Conservation (phyloP, 1,140 invertebrate genomes). For the Apis florea region DNA sequence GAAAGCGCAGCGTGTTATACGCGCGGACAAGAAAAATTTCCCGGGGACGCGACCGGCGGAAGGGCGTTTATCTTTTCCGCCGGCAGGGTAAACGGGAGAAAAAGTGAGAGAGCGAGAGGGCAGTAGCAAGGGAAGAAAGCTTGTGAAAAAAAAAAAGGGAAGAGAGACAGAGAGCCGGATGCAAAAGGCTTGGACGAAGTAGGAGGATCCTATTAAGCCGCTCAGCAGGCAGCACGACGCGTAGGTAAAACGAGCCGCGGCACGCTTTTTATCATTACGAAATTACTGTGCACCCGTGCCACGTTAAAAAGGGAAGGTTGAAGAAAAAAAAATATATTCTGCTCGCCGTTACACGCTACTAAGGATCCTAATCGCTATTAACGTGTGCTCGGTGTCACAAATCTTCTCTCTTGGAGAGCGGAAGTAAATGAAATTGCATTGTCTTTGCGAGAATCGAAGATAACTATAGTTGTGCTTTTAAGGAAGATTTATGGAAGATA, state of each 20-base stretch:
- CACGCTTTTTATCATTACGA: constrained; percentile 71
- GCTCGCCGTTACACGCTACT: constrained; percentile 52
- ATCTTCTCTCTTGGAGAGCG: background rate
- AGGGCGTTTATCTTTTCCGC: constrained; percentile 57
- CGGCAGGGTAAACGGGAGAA: constrained; percentile 41
- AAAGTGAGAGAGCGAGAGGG: constrained; percentile 48
- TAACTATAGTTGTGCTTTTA: background rate
- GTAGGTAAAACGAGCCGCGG: constrained; percentile 59
- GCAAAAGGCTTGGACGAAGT: constrained; percentile 47
- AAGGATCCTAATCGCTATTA: constrained; percentile 65
- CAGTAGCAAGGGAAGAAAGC: constrained; percentile 53
- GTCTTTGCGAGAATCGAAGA: background rate
- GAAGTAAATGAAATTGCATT: constrained; percentile 4
- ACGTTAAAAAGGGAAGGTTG: constrained; percentile 53
- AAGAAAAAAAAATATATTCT: constrained; percentile 51
- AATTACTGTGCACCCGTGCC: constrained; percentile 64
- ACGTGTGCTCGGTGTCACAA: constrained; percentile 41
- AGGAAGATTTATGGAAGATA: background rate
- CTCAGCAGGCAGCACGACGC: constrained; percentile 67
- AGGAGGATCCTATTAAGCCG: constrained; percentile 69
- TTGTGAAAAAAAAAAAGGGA: constrained; percentile 3
- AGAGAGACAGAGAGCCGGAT: constrained; percentile 29
- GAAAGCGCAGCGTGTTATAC: constrained; percentile 58
- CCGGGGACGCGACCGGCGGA: constrained; percentile 49
- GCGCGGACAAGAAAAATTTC: constrained; percentile 54